These are phyloP conservation scores for Sebastes kiyomatsui DNA, from an alignment of 2,797 vertebrate species.

Conservation along the genomic window DNA sequence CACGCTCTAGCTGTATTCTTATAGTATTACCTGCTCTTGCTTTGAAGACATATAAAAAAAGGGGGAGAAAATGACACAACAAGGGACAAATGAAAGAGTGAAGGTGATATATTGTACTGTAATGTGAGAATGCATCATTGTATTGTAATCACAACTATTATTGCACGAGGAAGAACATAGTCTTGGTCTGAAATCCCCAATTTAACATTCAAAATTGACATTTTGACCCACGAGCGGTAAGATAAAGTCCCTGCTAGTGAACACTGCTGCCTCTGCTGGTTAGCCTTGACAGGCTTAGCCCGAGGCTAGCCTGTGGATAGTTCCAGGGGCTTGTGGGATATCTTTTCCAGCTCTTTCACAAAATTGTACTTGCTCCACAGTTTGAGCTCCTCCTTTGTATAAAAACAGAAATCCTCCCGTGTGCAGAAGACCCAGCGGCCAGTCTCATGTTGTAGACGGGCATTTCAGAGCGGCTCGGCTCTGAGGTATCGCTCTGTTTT, in stretches of 20 bases:
- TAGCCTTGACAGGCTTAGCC: constrained; percentile 54
- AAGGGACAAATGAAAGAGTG: constrained; percentile 40
- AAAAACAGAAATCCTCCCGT: constrained; percentile 37
- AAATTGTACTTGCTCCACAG: constrained; percentile 29
- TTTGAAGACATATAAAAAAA: constrained; percentile 68
- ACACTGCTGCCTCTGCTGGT: constrained; percentile 25
- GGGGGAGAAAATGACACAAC: constrained; percentile 55
- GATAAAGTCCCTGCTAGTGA: neutral
- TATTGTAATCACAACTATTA: constrained; percentile 8
- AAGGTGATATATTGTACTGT: neutral
- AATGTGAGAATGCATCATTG: neutral
- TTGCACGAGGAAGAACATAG: neutral
- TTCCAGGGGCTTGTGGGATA: constrained; percentile 40
- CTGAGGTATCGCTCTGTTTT: constrained; percentile 23
- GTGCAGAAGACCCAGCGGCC: constrained; percentile 19
- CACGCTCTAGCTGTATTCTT: constrained; percentile 36
- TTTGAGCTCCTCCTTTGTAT: constrained; percentile 41
- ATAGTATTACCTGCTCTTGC: constrained; percentile 80
- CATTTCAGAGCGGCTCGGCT: constrained; percentile 16
- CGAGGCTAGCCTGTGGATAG: constrained; percentile 35
- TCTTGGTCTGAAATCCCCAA: neutral
- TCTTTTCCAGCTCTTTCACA: constrained; percentile 24
- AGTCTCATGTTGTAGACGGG: constrained; percentile 15
- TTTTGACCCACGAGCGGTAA: constrained; percentile 10
- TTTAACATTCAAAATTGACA: constrained; percentile 23